Evolutionary conservation across 2,888 invertebrate genomes (phyloP).

Genomic region (Pedicia rivosa): DNA sequence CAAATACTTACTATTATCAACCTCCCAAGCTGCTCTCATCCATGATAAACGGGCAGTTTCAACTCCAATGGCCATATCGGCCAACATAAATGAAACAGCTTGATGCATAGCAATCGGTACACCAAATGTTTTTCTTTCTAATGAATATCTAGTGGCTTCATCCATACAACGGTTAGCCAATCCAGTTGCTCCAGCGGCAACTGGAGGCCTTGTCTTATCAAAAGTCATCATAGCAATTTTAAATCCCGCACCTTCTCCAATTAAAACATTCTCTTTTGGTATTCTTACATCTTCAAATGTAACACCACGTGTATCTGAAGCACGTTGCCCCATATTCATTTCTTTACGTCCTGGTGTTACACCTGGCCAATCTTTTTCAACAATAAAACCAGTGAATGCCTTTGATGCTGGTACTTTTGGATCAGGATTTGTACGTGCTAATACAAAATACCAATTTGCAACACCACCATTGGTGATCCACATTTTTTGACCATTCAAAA

Average conservation of each 20-base stretch:
- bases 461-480: constrained; percentile 94
- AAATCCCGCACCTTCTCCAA: constrained; percentile 52
- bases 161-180: constrained; percentile 71
- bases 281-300: constrained; percentile 61
- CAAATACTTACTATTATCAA: constrained; percentile 41
- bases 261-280: constrained; percentile 51
- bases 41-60: constrained; percentile 69
- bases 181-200: constrained; percentile 74
- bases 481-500: constrained; percentile 87
- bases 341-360: constrained; percentile 49
- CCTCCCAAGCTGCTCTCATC: constrained; percentile 69
- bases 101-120: constrained; percentile 58
- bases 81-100: constrained; percentile 77
- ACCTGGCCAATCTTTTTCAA: constrained; percentile 49
- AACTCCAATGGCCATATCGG: constrained; percentile 78
- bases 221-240: constrained; percentile 61
- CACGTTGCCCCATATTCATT: constrained; percentile 57
- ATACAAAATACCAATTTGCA: constrained; percentile 84
- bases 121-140: constrained; percentile 81
- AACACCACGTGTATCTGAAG: constrained; percentile 52
- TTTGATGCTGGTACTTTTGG: constrained; percentile 71
- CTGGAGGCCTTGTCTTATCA: constrained; percentile 50
- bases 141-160: constrained; percentile 73
- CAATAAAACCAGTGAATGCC: constrained; percentile 63
- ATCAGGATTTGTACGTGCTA: constrained; percentile 76